Base-by-base conservation (phyloP, 2,888 invertebrate species). In the Drosophila kambysellisi region DNA sequence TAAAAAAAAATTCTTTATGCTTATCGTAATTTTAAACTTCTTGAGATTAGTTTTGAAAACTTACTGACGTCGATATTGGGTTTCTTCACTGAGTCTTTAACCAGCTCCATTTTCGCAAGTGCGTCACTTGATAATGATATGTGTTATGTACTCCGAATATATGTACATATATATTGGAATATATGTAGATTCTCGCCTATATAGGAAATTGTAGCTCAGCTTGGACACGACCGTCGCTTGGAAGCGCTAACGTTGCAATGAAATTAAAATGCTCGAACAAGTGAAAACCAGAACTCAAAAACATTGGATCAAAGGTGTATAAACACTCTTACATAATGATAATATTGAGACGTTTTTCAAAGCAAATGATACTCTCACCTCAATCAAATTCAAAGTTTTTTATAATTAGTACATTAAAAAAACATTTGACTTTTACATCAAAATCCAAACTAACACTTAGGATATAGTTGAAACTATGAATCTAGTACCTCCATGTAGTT, bases 141-240 rank as follows among this genome's bases (percentile, higher is more conserved):
- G 20, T 57, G 11, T 57, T 46, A 51, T 65, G 39, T 32, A 51
- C 48, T 56, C 32, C 53, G 33, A 41, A n/a, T 51, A 11, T 30
- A 51, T 30, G 30, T 50, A 11, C 15, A 25, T 60, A 56, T 20
- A 52, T 70, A 53, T 63, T 29, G 66, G 32, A 11, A 15, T 72
- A 53, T 67, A 54, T 53, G 43, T 25, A 29, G 25, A 52, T 74
- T 52, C 39, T 72, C 54, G 62, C n/a, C 25, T 66, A 20, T 61
- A 61, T 57, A 7, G 46, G 54, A 46, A 61, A 51, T 43, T 43
- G 20, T 29, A 58, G 63, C 58, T 61, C 20, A 53, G 64, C 56
- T 72, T 46, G 54, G 57, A 62, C 82, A 86, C 92, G 78, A 82
- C 91, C 86, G 90, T 81, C 84, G 65, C 70, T 71, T 75, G 74